Conservation (phyloP, 1,140 invertebrate genomes). For the Palaemon carinicauda region DNA sequence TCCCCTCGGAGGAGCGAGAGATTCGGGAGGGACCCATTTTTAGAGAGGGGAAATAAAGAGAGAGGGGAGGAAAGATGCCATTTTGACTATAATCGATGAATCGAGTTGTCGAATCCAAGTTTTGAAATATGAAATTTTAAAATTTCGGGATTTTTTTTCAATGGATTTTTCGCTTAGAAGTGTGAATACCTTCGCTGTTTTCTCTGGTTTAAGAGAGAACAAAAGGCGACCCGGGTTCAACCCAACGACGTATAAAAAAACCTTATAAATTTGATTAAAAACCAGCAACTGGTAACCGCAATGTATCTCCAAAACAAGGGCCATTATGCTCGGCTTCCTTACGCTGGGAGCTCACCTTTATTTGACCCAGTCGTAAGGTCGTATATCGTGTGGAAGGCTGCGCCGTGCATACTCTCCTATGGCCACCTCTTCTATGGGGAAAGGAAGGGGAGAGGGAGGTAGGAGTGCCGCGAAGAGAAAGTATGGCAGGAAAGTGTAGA, state of each 20-base stretch:
- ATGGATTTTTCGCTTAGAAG: too few species aligned
- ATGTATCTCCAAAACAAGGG: background rate
- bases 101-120: background rate
- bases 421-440: background rate
- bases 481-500: conserved; percentile 9
- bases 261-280: background rate
- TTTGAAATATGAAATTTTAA: too few species aligned
- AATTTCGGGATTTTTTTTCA: too few species aligned
- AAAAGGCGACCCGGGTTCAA: background rate
- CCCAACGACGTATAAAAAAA: background rate
- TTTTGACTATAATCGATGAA: conserved; percentile 44
- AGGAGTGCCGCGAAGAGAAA: background rate
- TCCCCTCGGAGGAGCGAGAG: background rate
- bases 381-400: background rate
- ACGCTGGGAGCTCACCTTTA: background rate
- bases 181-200: background rate
- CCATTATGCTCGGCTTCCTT: background rate
- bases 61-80: conserved; percentile 37
- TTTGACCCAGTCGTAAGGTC: background rate
- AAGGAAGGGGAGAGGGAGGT: too few species aligned
- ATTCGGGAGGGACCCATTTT: background rate
- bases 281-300: conserved; percentile 42
- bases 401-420: conserved; percentile 20
- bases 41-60: conserved; percentile 25
- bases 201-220: too few species aligned